Evolutionary conservation across 2,888 invertebrate genomes (phyloP).

Genomic region (Drosophila colorata): DNA sequence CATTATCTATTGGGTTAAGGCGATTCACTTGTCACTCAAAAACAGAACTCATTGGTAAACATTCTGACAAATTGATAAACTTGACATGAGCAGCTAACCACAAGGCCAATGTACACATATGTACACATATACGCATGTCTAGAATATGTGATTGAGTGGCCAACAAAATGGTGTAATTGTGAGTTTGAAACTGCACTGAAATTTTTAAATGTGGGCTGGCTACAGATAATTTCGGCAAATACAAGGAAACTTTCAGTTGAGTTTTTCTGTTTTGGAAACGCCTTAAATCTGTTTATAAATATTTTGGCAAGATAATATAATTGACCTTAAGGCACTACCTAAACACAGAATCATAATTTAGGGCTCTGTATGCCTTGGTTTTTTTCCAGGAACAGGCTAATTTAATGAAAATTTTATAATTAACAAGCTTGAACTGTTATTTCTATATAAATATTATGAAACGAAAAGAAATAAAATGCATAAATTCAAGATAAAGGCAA

Average conservation of each 20-base stretch:
- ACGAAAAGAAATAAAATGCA: constrained; percentile 23
- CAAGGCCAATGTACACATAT: not conserved
- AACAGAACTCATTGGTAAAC: constrained; percentile 9
- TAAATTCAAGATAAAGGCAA: constrained; percentile 39
- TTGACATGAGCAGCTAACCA: not conserved
- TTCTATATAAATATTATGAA: constrained; percentile 46
- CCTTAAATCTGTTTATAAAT: constrained; percentile 12
- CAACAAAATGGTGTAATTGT: not conserved
- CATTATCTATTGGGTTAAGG: constrained; percentile 15
- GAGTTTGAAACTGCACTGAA: not conserved
- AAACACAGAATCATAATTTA: constrained; percentile 2
- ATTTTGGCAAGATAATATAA: constrained; percentile 2
- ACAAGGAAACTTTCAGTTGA: constrained; percentile 8
- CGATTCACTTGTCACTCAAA: constrained; percentile 17
- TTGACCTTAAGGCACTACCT: constrained; percentile 13
- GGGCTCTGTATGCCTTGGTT: constrained; percentile 3
- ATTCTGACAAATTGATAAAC: constrained; percentile 17
- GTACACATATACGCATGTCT: not conserved
- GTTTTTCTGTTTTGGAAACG: constrained; percentile 1
- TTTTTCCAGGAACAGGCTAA: constrained; percentile 5
- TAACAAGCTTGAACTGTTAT: constrained; percentile 47
- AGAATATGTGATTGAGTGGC: not conserved
- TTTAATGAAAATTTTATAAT: constrained; percentile 32
- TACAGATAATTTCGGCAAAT: not conserved
- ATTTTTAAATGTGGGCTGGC: too few relatives aligned